Evolutionary conservation across 1,140 invertebrate genomes (phyloP), one percentile per base, ranked within the genome.

Genomic region (Sitophilus oryzae): DNA sequence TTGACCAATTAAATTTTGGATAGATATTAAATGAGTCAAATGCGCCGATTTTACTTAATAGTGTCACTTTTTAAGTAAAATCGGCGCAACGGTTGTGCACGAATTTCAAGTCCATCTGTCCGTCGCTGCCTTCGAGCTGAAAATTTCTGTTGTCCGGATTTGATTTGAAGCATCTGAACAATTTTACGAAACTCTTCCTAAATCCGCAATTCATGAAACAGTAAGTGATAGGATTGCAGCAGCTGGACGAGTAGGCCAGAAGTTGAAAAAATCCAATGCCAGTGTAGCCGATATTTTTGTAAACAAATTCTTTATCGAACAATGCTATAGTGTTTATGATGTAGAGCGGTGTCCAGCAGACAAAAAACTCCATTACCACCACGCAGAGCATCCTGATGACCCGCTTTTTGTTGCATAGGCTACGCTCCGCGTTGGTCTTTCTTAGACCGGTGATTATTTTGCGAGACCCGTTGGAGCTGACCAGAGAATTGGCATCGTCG

Each of bases 141-240:
- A 42, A 41, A 16, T 42, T 34, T 18, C 48, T 48, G 18, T 38
- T 44, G 14, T 56, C 46, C 20, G 49, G 59, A 15, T 41, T 51
- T 14, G 45, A 47, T 47, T 63, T 68, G 18, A 66, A 59, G 58
- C 80, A 81, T 19, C 73, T 71, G 59, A 84, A 82, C 1, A 79
- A 71, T 52, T 77, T 71, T 5, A 79, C 59, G 60, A 85, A 85
- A 6, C 78, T 77, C 55, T 80, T 76, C 9, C 85, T 68, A 68
- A 88, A 88, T 52, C 79, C 80, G 14, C 74, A 75, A 68, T 85
- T 86, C 82, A 88, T 82, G 71, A 88, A 88, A 67, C 83, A 86
- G 67, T 87, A 87, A 0, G 85, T 87, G 56, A 88, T 83, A 3
- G 85, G 85, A 69, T 88, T 88, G 60, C 82, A 83, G 66, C 84